These are phyloP conservation scores for Spermophilus dauricus DNA, from an alignment of 2,113 vertebrate genomes.

Conservation along the genomic window DNA sequence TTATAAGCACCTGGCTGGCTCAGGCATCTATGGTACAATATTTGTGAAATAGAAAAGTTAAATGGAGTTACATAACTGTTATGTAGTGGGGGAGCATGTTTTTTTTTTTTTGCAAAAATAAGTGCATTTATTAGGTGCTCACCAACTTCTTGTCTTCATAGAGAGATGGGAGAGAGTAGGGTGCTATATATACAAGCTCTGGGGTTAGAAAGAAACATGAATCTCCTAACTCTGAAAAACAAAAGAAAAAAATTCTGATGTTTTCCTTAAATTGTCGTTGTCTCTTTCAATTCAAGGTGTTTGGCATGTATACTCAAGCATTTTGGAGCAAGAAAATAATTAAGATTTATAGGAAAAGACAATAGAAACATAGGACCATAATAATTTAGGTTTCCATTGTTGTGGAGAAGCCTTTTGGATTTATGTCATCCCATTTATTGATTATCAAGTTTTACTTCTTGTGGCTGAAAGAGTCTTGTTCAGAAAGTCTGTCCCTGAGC, in stretches of 20 bases:
- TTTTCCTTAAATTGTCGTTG: conserved; percentile 51
- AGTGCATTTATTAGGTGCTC: not conserved
- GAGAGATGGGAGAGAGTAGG: not conserved
- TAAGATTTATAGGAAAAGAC: conserved; percentile 68
- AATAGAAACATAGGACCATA: conserved; percentile 56
- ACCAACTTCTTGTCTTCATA: not conserved
- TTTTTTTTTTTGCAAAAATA: not conserved
- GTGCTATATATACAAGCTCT: not conserved
- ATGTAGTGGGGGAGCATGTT: not conserved
- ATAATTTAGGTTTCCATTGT: conserved; percentile 55
- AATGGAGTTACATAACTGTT: not conserved
- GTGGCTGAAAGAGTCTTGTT: too few species aligned
- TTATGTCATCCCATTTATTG: too few species aligned
- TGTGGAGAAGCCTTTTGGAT: too few species aligned
- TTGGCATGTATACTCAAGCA: conserved; percentile 53
- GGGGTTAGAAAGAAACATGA: not conserved
- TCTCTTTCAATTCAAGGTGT: conserved; percentile 61
- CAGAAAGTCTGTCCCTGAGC: too few species aligned
- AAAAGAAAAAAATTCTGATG: not conserved
- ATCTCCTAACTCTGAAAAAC: conserved; percentile 26
- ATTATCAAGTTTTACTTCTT: too few species aligned
- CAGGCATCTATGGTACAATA: conserved; percentile 17
- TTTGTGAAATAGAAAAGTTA: not conserved
- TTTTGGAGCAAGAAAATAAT: conserved; percentile 70
- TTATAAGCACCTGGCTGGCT: not conserved